These are phyloP conservation scores for Pangasius krempfi DNA, from an alignment of 2,797 vertebrate species.

Conservation along the genomic window DNA sequence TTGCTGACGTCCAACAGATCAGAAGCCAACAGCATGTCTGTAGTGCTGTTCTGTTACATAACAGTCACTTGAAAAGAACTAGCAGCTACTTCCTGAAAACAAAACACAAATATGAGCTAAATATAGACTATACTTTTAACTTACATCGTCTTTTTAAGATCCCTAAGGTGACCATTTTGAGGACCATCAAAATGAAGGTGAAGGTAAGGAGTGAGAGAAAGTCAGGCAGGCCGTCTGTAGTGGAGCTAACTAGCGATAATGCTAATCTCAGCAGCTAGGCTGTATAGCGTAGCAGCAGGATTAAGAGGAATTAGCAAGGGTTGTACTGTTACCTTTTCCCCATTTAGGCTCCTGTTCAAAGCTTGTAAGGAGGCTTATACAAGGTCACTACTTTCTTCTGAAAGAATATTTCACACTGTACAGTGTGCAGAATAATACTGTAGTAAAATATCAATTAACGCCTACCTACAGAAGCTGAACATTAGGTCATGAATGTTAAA, in stretches of 20 bases:
- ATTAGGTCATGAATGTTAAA: background rate
- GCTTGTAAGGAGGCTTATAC: background rate
- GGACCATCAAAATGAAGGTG: background rate
- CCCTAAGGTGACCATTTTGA: constrained; percentile 53
- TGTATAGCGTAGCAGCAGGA: background rate
- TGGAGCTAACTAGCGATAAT: constrained; percentile 70
- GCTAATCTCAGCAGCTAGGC: constrained; percentile 70
- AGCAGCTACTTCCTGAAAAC: background rate
- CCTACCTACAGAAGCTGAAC: background rate
- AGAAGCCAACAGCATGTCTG: background rate
- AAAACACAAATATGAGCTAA: background rate
- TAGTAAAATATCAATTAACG: background rate
- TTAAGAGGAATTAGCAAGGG: constrained; percentile 6
- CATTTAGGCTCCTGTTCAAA: background rate
- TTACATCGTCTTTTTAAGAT: constrained; percentile 68
- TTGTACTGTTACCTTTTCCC: background rate
- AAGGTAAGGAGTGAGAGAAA: background rate
- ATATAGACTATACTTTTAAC: constrained; percentile 45
- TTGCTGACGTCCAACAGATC: background rate
- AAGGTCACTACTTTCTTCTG: background rate
- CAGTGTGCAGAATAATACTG: background rate
- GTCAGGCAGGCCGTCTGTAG: background rate
- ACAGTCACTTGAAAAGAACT: background rate
- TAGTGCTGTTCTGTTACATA: background rate
- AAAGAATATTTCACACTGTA: background rate